phyloP scores from a whole-genome alignment of 2,888 invertebrate genomes.

The Chrysotoxum bicinctum region DNA sequence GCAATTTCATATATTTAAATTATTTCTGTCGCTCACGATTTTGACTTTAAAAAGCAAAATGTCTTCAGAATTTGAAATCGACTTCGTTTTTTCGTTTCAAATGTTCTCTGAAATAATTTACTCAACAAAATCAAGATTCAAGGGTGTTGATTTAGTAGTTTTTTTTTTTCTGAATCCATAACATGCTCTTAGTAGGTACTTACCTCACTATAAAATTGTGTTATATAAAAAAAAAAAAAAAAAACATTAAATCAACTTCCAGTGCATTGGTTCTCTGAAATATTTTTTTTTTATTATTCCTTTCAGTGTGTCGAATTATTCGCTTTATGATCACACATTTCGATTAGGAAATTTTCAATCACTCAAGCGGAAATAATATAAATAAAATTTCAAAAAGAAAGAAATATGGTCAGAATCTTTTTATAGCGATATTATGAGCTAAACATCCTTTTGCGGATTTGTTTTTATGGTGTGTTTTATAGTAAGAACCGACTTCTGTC shows the following conservation, averaged over 20 bases:
- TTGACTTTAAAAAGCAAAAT: too few relatives aligned
- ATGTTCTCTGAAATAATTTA: too few relatives aligned
- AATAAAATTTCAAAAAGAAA: neutral
- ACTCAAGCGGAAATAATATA: slow-evolving; percentile 43
- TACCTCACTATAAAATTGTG: neutral
- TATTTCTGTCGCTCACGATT: too few relatives aligned
- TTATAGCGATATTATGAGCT: slow-evolving; percentile 7
- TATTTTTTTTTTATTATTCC: neutral
- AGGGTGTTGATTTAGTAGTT: too few relatives aligned
- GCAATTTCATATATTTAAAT: too few relatives aligned
- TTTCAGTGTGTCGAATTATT: slow-evolving; percentile 25
- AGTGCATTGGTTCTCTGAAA: slow-evolving; percentile 44
- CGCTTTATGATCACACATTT: slow-evolving; percentile 41
- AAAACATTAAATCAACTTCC: slow-evolving; percentile 49
- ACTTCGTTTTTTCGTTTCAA: too few relatives aligned
- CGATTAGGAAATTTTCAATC: slow-evolving; percentile 45
- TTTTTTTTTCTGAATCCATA: neutral
- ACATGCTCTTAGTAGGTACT: neutral
- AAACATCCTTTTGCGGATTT: slow-evolving; percentile 33
- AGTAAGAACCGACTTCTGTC: neutral
- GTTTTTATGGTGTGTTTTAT: neutral
- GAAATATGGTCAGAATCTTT: slow-evolving; percentile 5
- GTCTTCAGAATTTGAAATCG: too few relatives aligned
- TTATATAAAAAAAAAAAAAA: neutral
- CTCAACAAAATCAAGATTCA: too few relatives aligned